phyloP scores from a whole-genome alignment of 2,888 invertebrate genomes.

The Xanthia icteritia region DNA sequence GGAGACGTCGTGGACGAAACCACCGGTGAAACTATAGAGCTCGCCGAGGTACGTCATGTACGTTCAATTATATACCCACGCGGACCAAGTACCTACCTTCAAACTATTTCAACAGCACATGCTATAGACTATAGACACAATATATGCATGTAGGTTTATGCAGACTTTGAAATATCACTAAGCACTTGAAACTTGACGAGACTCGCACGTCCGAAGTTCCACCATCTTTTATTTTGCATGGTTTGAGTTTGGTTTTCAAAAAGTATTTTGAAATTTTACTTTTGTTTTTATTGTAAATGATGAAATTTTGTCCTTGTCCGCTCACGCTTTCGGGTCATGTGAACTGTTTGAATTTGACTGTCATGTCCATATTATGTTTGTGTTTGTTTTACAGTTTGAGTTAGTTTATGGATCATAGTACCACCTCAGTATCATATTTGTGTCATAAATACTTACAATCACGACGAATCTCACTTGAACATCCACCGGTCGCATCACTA shows the following conservation, averaged over 20 bases:
- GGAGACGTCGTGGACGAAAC: slow-evolving; percentile 97
- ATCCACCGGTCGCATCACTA: slow-evolving; percentile 65
- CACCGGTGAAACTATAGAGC: slow-evolving; percentile 96
- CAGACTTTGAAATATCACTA: slow-evolving; percentile 60
- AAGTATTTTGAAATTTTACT: slow-evolving; percentile 60
- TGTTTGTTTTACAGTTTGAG: slow-evolving; percentile 76
- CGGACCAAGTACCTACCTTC: slow-evolving; percentile 47
- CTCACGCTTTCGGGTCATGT: slow-evolving; percentile 78
- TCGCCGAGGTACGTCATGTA: slow-evolving; percentile 93
- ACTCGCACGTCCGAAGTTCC: slow-evolving; percentile 72
- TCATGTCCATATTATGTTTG: slow-evolving; percentile 71
- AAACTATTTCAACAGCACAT: slow-evolving; percentile 67
- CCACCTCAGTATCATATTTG: slow-evolving; percentile 58
- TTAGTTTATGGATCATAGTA: slow-evolving; percentile 76
- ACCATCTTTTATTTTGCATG: slow-evolving; percentile 78
- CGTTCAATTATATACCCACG: slow-evolving; percentile 20
- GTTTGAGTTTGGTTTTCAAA: slow-evolving; percentile 72
- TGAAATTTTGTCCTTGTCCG: slow-evolving; percentile 74
- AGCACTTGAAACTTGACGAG: slow-evolving; percentile 63
- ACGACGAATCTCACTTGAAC: slow-evolving; percentile 53
- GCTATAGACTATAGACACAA: slow-evolving; percentile 64
- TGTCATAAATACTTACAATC: slow-evolving; percentile 60
- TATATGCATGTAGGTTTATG: slow-evolving; percentile 68
- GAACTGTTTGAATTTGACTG: slow-evolving; percentile 74
- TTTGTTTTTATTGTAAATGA: slow-evolving; percentile 63